Conservation (phyloP, 1,140 invertebrate species). For the Nasonia longicornis region DNA sequence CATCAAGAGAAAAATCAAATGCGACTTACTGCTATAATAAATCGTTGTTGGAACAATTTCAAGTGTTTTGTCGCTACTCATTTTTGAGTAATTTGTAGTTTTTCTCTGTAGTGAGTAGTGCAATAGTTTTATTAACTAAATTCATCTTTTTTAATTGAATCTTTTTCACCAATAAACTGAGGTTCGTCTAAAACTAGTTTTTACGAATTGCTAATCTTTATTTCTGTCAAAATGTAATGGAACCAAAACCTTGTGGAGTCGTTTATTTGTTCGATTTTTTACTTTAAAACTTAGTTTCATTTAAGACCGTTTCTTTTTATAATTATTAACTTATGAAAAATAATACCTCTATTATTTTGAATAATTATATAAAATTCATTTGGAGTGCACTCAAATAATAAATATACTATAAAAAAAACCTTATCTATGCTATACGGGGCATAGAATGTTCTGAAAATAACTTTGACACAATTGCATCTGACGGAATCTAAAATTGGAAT, state of each 20-base stretch:
- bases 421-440: not conserved
- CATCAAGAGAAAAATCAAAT: constrained; percentile 45
- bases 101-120: constrained; percentile 9
- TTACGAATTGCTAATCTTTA: not conserved
- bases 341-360: no score
- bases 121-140: not conserved
- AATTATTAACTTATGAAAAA: no score
- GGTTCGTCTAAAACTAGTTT: not conserved
- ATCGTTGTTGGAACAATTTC: constrained; percentile 50
- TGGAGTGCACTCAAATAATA: no score
- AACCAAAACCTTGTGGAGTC: no score
- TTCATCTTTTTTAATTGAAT: not conserved
- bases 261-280: no score
- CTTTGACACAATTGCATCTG: not conserved
- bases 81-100: constrained; percentile 15
- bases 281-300: no score
- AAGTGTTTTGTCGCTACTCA: constrained; percentile 20
- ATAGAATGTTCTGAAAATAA: not conserved
- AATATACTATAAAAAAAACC: not conserved
- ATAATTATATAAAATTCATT: no score
- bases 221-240: not conserved
- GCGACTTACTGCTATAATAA: constrained; percentile 49
- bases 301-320: no score
- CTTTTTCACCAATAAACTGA: not conserved
- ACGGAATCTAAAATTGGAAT: not conserved